Conservation (phyloP, 2,113 vertebrate species). For the Mastomys coucha region DNA sequence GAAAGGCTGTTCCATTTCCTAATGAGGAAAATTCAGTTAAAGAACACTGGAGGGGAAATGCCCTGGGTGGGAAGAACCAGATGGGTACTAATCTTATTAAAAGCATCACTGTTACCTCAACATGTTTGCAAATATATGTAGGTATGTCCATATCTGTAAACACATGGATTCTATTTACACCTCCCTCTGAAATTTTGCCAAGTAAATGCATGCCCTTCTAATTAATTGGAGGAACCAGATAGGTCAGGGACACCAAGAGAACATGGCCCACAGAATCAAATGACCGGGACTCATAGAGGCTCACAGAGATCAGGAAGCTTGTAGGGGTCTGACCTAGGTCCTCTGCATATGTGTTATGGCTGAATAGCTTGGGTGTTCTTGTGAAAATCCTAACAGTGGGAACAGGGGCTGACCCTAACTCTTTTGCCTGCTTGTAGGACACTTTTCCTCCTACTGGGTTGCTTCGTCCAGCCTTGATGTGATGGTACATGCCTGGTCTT, state of each 20-base stretch:
- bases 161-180: not conserved
- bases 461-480: not conserved
- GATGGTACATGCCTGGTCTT: not conserved
- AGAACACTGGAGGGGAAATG: conserved; percentile 47
- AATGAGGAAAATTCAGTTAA: conserved; percentile 71
- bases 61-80: conserved; percentile 75
- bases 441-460: not conserved
- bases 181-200: conserved; percentile 40
- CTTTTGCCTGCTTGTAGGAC: not conserved
- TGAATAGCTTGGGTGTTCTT: not conserved
- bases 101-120: conserved; percentile 56
- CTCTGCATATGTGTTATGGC: not conserved
- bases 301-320: not conserved
- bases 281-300: not conserved
- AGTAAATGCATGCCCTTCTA: not conserved
- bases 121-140: conserved; percentile 47
- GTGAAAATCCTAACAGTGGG: not conserved
- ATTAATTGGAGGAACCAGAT: not conserved
- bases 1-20: not conserved
- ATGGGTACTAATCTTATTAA: conserved; percentile 77
- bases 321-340: not conserved
- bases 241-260: not conserved
- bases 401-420: not conserved
- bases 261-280: not conserved
- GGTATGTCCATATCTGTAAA: not conserved